Base-by-base conservation (phyloP, 2,113 vertebrate genomes). In the Alligator sinensis region DNA sequence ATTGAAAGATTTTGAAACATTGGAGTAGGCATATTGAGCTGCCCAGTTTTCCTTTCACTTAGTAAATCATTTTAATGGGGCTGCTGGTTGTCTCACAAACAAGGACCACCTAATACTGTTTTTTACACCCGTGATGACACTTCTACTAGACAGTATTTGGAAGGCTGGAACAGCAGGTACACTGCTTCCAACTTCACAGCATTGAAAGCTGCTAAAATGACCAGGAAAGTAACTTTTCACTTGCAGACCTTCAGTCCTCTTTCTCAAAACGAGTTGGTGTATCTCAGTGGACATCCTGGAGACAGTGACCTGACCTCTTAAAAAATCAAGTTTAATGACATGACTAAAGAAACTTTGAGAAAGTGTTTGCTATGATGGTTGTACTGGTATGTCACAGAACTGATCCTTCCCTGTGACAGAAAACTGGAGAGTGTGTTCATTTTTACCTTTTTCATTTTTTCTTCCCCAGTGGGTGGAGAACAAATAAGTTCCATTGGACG, bases 401-500 rank as follows among this genome's bases (percentile, higher is more conserved):
- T 38, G 34, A n/a, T 86, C 18, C 28, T 85, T 30, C 34, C 9
- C 18, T 72, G 25, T 90, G 86, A 47, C 12, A 38, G 82, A 68
- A 90, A 93, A 57, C 0, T 2, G 38, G 54, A 57, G 8, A 19
- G 5, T 87, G 81, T 16, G 60, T 88, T 90, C 55, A 60, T 17
- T 30, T 82, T 90, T 62, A 30, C 18, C 55, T 90, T 61, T 6
- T 86, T 80, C 84, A 92, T 57, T 74, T 89, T 66, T 2, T 27
- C 64, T 95, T 84, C 63, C 87, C 21, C 78, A 99, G 99, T 99
- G 96, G 99, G 98, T 61, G 99, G 97, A 74, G 98, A 99, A 86
- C 98, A 99, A 88, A 97, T 99, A 91, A 99, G 99, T n/a, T 98
- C 99, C 21, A 99, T 99, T 86, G 99, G 99, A 89, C 98, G 97